phyloP scores from a whole-genome alignment of 2,797 vertebrate genomes.

The Coluber constrictor region DNA sequence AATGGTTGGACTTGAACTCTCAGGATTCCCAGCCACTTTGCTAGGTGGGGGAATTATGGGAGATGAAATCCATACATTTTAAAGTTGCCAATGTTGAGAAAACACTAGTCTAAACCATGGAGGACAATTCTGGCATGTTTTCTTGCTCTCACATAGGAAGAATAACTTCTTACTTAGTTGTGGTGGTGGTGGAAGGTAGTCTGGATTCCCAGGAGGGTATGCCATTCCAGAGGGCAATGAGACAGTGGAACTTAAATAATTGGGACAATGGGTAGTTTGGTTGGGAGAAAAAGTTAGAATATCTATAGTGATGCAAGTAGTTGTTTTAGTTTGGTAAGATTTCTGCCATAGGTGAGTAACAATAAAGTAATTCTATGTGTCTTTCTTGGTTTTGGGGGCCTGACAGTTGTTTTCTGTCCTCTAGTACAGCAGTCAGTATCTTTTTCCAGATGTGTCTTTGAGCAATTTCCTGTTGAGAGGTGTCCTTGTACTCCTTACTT shows the following conservation, averaged over 20 bases:
- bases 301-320: too few species aligned
- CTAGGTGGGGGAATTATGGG: too few species aligned
- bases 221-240: too few species aligned
- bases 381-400: too few species aligned
- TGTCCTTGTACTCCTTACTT: background rate
- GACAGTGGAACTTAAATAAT: background rate
- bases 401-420: background rate
- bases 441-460: background rate
- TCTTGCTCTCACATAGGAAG: background rate
- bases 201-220: too few species aligned
- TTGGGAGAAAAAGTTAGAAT: too few species aligned
- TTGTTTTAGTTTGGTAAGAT: too few species aligned
- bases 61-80: background rate
- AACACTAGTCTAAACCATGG: background rate
- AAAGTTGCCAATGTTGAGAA: background rate
- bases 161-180: background rate
- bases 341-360: too few species aligned
- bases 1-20: background rate
- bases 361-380: too few species aligned
- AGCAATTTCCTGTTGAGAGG: background rate
- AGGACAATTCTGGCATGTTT: background rate
- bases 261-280: too few species aligned
- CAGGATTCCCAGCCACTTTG: background rate
- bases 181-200: too few species aligned
- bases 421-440: background rate